A percentile compares a stretch with the other conserved stretches of the same genome.
phyloP scores from a whole-genome alignment of 2,797 vertebrate genomes.

The Neosilurus mollespiculum region DNA sequence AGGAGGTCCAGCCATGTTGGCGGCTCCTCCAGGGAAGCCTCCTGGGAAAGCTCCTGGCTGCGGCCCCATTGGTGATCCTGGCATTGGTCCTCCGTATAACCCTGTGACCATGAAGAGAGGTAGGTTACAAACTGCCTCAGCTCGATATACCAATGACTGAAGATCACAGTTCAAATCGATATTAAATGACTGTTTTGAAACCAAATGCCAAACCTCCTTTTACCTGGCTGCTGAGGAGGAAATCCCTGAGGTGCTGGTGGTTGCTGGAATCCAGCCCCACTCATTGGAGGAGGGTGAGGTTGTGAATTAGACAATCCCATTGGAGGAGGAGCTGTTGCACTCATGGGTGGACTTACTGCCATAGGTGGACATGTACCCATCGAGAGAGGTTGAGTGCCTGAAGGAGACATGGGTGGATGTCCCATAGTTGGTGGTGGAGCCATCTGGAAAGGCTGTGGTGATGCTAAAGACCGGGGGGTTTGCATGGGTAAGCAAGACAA shows the following conservation, averaged over 20 bases:
- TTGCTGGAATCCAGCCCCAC: conserved; percentile 74
- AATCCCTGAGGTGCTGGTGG: conserved; percentile 70
- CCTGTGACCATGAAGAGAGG: conserved; percentile 61
- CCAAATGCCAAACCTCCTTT: background rate
- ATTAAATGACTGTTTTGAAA: background rate
- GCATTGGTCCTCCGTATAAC: conserved; percentile 81
- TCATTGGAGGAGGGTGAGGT: conserved; percentile 68
- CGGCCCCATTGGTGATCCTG: conserved; percentile 71
- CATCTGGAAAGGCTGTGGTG: conserved; percentile 70
- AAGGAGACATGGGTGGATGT: conserved; percentile 67
- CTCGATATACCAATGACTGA: background rate
- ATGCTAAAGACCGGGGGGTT: conserved; percentile 54
- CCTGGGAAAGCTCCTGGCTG: conserved; percentile 48
- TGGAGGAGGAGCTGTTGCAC: conserved; percentile 62
- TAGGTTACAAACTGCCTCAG: background rate
- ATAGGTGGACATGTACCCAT: conserved; percentile 66
- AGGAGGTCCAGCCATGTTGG: conserved; percentile 78
- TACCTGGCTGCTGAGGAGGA: conserved; percentile 73
- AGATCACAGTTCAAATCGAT: background rate
- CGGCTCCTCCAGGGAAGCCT: conserved; percentile 63
- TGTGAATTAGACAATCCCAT: conserved; percentile 69
- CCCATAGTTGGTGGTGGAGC: conserved; percentile 63
- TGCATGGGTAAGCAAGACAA: conserved; percentile 61
- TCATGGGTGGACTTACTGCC: conserved; percentile 62
- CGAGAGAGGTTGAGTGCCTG: conserved; percentile 70